phyloP scores from a whole-genome alignment of 2,797 vertebrate species.

The Geotria australis region DNA sequence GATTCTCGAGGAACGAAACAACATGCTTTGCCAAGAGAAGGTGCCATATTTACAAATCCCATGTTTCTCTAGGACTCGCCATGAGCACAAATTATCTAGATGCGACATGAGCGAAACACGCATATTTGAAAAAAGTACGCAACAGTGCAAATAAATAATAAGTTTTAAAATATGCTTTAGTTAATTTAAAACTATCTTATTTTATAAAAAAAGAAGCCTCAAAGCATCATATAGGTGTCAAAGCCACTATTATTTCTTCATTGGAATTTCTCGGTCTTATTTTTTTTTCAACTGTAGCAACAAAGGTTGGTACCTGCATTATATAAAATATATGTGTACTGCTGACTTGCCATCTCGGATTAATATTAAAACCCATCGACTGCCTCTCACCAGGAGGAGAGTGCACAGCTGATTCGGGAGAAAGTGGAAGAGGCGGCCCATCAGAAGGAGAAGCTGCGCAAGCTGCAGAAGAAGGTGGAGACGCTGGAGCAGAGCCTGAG shows the following conservation, averaged over 20 bases:
- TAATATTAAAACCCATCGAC: no score
- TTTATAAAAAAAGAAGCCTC: no score
- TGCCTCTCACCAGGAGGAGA: constrained; percentile 18
- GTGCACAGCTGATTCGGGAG: constrained; percentile 19
- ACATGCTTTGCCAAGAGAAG: constrained; percentile 1
- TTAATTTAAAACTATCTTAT: no score
- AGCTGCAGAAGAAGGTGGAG: constrained; percentile 14
- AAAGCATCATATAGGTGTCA: neutral
- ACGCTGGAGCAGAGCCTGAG: constrained; percentile 17
- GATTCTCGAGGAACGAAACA: constrained; percentile 17
- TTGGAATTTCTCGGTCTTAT: no score
- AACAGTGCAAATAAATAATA: no score
- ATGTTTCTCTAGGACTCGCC: constrained; percentile 26
- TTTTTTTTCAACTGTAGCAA: no score
- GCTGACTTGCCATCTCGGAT: no score
- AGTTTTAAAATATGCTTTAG: no score
- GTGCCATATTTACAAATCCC: neutral
- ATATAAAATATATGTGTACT: no score
- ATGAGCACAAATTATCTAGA: neutral
- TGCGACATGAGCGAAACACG: no score
- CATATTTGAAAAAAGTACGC: no score
- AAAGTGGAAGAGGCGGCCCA: constrained; percentile 17
- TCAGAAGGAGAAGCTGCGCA: constrained; percentile 17
- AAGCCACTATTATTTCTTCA: neutral
- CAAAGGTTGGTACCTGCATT: no score